Percentiles rank a stretch among this genome's conserved stretches.
phyloP scores from a whole-genome alignment of 2,888 invertebrate genomes.

The Morinoia aosen region DNA sequence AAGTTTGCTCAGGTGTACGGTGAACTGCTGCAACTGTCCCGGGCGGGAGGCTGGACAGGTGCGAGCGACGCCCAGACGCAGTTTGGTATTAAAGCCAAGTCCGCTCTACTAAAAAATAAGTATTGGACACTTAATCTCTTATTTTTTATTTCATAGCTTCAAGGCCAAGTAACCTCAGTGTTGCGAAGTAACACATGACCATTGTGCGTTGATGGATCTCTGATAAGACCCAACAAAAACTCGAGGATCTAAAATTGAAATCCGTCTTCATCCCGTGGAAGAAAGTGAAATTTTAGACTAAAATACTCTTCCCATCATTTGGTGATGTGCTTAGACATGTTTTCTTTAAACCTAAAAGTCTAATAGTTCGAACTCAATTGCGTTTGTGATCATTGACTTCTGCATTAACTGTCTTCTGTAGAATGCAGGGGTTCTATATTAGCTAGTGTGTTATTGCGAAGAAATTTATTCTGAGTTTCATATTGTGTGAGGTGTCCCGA shows the following conservation, averaged over 20 bases:
- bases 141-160: not conserved
- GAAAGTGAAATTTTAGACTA: not conserved
- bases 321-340: not conserved
- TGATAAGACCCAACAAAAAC: not conserved
- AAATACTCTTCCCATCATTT: not conserved
- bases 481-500: not conserved
- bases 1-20: not conserved
- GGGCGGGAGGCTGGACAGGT: not conserved
- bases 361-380: not conserved
- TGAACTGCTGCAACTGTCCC: not conserved
- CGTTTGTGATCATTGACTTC: no score
- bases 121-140: not conserved
- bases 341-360: not conserved
- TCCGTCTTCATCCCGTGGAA: not conserved
- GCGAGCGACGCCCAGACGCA: not conserved
- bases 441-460: not conserved
- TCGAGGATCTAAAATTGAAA: not conserved
- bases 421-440: no score
- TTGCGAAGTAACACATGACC: not conserved
- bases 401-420: no score
- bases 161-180: not conserved
- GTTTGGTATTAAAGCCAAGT: not conserved
- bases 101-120: not conserved
- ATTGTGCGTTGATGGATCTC: not conserved
- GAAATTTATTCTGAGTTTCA: not conserved